phyloP scores from a whole-genome alignment of 2,797 vertebrate species.

The Bradypodion ventrale region DNA sequence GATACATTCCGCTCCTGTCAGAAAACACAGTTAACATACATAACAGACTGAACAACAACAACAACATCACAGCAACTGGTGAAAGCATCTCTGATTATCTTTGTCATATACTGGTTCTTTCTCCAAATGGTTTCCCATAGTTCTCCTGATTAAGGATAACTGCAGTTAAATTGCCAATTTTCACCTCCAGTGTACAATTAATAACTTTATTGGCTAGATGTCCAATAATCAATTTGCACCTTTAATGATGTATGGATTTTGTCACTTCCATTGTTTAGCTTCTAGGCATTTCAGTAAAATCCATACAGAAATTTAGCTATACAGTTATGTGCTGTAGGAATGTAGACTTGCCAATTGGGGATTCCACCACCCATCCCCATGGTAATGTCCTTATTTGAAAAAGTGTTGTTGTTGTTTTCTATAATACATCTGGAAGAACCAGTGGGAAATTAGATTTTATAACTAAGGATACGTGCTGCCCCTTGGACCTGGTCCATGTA shows the following conservation, averaged over 20 bases:
- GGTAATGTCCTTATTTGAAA: conserved; percentile 55
- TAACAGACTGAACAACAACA: no score
- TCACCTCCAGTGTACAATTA: conserved; percentile 46
- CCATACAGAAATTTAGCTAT: conserved; percentile 46
- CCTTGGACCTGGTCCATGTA: no score
- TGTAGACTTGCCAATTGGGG: conserved; percentile 32
- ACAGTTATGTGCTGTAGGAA: conserved; percentile 45
- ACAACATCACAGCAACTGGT: no score
- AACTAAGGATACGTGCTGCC: neutral
- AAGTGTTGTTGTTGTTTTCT: no score
- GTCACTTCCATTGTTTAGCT: conserved; percentile 38
- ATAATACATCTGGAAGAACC: conserved; percentile 62
- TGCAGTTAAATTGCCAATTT: conserved; percentile 47
- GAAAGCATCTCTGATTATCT: neutral
- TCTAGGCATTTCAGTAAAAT: conserved; percentile 48
- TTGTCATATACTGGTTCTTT: neutral
- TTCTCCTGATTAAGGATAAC: conserved; percentile 23
- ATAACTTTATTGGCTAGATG: conserved; percentile 55
- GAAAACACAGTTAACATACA: no score
- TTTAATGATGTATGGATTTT: conserved; percentile 41
- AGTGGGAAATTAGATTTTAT: conserved; percentile 52
- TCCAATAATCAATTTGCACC: conserved; percentile 49
- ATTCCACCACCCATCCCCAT: conserved; percentile 17
- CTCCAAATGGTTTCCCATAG: neutral
- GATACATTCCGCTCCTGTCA: no score